Evolutionary conservation across 2,888 invertebrate genomes (phyloP), one percentile per base, ranked within the genome.

Genomic region (Himalopsyche anomala): DNA sequence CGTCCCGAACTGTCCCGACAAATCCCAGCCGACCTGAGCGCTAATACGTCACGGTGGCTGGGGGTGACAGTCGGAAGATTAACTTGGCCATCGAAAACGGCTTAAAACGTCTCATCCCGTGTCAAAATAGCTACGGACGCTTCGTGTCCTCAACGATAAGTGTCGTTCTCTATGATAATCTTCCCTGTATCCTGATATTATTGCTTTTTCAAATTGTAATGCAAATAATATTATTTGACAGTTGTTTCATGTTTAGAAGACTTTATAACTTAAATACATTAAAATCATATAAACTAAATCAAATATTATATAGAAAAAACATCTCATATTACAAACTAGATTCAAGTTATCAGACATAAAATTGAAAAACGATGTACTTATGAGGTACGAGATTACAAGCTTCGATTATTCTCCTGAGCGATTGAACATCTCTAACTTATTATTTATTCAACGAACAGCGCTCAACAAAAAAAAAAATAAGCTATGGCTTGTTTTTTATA

Each of bases 71-170:
- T 80, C 84, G 45, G 74, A 80, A 84, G 80, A 84, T 84, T 84
- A 84, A 84, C 80, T 84, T 51, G 42, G 74, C 82, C 84, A 80
- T 84, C 84, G 80, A 56, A 80, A 84, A 84, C 80, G 84, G 84
- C 84, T 84, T 84, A 80, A 80, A 80, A 80, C 56, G 80, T 84
- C 84, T 74, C 74, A 74, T 38, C 74, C 74, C 36, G 15, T 74
- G 74, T 74, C 74, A 74, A 74, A 74, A 74, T 74, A 74, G 12
- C 28, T 74, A 74, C 74, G 74, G 74, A 74, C 74, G 36, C 19
- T 74, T 15, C 36, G 36, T 36, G 74, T 74, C 38, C 74, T 38
- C 38, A 5, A 74, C 36, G 74, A 74, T 74, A 74, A 74, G 74
- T 74, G 74, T 74, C 74, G 38, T 36, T 74, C 11, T 74, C 74